phyloP scores from a whole-genome alignment of 37 sponge, comb jelly and placozoan genomes.

The Bolinopsis microptera region DNA sequence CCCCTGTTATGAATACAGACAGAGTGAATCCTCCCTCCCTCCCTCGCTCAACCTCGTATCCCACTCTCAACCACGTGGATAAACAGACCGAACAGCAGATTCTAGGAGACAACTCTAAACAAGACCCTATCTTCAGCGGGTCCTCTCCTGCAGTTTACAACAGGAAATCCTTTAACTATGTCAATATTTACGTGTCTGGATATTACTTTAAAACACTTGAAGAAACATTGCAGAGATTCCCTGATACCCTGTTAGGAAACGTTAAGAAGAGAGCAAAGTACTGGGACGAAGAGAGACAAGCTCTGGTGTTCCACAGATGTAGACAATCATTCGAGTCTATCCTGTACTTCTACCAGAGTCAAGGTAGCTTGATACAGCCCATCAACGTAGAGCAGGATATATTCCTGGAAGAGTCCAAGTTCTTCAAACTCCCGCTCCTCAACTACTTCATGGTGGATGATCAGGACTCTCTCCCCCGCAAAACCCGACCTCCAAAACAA shows the following conservation, averaged over 20 bases:
- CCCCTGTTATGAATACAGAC: too few species aligned
- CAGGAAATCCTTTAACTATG: background rate
- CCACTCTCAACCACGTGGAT: background rate
- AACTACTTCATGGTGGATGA: background rate
- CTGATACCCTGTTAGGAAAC: background rate
- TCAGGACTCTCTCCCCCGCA: background rate
- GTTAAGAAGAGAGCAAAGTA: background rate
- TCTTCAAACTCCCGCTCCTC: conserved; percentile 8
- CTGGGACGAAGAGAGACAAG: background rate
- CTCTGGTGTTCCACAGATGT: conserved; percentile 1
- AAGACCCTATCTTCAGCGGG: background rate
- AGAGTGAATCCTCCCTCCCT: too few species aligned
- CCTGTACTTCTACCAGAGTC: conserved; percentile 47
- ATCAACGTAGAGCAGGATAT: conserved; percentile 23
- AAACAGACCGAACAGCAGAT: background rate
- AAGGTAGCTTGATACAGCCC: background rate
- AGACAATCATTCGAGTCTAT: conserved; percentile 41
- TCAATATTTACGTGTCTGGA: conserved; percentile 15
- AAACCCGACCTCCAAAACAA: background rate
- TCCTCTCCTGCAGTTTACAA: background rate
- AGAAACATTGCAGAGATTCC: background rate
- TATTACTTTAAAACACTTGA: conserved; percentile 9
- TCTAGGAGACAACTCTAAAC: background rate
- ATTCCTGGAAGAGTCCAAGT: conserved; percentile 44
- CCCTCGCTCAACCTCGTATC: background rate